Percentiles rank a stretch among this genome's conserved stretches.
phyloP scores from a whole-genome alignment of 2,113 vertebrate species.

The Gorsachius goisagi region DNA sequence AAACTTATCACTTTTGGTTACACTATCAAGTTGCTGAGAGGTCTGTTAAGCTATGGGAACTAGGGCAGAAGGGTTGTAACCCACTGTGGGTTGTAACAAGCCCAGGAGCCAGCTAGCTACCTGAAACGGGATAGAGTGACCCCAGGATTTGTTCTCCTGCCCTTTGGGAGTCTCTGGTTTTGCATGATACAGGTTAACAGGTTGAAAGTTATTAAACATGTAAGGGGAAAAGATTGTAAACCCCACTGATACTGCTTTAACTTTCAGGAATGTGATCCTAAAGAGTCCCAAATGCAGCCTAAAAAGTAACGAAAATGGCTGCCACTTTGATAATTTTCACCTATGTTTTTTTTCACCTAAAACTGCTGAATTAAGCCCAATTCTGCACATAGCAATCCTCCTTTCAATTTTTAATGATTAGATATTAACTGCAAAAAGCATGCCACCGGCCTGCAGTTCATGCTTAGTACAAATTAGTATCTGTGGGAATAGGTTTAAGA shows the following conservation, averaged over 20 bases:
- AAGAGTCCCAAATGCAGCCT: not conserved
- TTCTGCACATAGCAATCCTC: not conserved
- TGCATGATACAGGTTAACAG: not conserved
- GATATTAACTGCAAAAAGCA: not conserved
- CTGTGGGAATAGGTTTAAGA: not conserved
- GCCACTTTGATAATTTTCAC: rapidly evolving
- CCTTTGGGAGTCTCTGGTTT: not conserved
- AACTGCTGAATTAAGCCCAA: not conserved
- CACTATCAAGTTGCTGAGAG: not conserved
- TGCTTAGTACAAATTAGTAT: not conserved
- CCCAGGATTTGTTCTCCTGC: not conserved
- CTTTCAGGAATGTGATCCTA: not conserved
- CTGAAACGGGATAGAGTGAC: not conserved
- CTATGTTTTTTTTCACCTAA: not conserved
- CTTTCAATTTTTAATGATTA: not conserved
- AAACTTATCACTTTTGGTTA: too few species aligned
- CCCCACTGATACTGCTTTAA: not conserved
- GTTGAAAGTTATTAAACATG: not conserved
- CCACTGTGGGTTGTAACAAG: not conserved
- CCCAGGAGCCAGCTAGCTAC: not conserved
- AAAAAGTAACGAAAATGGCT: not conserved
- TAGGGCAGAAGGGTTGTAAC: not conserved
- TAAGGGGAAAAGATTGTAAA: not conserved
- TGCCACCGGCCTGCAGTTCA: not conserved
- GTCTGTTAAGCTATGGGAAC: not conserved